Evolutionary conservation across 2,113 vertebrate species (phyloP).

Genomic region (Lepus europaeus): DNA sequence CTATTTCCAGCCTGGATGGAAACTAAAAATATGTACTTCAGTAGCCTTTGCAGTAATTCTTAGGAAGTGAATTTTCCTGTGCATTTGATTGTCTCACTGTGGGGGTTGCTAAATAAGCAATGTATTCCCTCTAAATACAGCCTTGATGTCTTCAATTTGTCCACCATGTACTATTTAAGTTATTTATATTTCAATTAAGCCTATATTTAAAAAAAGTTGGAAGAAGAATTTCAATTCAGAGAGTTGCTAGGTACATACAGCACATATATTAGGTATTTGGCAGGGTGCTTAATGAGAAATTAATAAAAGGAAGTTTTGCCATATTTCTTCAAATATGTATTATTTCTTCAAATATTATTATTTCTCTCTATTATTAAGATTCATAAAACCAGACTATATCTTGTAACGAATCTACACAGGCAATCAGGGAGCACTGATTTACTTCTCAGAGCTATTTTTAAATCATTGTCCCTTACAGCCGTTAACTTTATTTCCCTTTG

Average conservation of each 20-base stretch:
- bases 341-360: neutral
- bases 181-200: slow-evolving; percentile 47
- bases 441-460: neutral
- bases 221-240: neutral
- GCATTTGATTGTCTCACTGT: neutral
- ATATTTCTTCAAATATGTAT: neutral
- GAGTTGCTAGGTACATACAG: neutral
- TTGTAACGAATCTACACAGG: neutral
- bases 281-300: neutral
- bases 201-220: slow-evolving; percentile 26
- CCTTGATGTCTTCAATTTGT: slow-evolving; percentile 24
- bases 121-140: neutral
- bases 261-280: neutral
- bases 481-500: neutral
- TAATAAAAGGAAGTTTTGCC: slow-evolving; percentile 34
- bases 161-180: neutral
- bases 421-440: neutral
- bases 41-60: neutral
- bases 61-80: slow-evolving; percentile 27
- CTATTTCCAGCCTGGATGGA: neutral
- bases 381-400: neutral
- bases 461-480: neutral
- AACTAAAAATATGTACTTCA: neutral
- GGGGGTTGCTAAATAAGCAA: slow-evolving; percentile 28
- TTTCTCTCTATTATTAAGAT: neutral